Base-by-base conservation (phyloP, 2,888 invertebrate genomes). In the Steinernema carpocapsae region DNA sequence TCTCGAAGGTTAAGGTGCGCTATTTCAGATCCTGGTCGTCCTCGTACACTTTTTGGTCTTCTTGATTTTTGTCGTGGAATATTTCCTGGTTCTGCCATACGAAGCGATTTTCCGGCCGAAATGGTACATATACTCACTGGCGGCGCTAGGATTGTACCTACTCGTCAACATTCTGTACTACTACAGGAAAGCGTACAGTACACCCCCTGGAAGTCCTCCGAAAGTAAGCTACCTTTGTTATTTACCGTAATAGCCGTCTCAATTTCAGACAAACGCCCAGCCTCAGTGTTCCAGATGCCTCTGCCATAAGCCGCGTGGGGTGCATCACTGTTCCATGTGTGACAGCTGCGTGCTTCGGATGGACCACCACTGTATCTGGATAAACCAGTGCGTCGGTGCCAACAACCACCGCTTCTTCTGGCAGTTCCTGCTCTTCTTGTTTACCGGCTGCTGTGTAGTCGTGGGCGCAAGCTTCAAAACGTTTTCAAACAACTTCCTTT, bases 291-390 rank as follows among this genome's bases (percentile, higher is more conserved):
- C 52, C 26, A 29, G 70, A 32, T 80, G 80, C 70, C 72, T 79
- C n/a, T 82, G 74, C 70, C 71, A 75, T 32, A 80, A 80, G 74
- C 76, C 78, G 17, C 29, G 37, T 17, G 74, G 72, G 48, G 75
- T 79, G 12, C 80, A 80, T 73, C 80, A 80, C 72, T 80, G 80
- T 72, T 71, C 75, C 32, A 76, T 80, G 37, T 80, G 80, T 70
- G 71, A 76, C 42, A 73, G 56, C 32, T 80, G 80, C 45, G 76
- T 80, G 24, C 72, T 80, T 42, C 76, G 75, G 59, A 80, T 80
- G 80, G 80, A 81, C 52, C 80, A 80, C 56, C 80, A 79, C 51
- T 79, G 80, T 72, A 74, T 79, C 29, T 79, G 80, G 79, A 76
- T 80, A 24, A 80, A 80, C 59, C 80, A 81, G 48, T 80, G 80